phyloP scores from a whole-genome alignment of 2,888 invertebrate genomes.

The Anthrax anthrax region DNA sequence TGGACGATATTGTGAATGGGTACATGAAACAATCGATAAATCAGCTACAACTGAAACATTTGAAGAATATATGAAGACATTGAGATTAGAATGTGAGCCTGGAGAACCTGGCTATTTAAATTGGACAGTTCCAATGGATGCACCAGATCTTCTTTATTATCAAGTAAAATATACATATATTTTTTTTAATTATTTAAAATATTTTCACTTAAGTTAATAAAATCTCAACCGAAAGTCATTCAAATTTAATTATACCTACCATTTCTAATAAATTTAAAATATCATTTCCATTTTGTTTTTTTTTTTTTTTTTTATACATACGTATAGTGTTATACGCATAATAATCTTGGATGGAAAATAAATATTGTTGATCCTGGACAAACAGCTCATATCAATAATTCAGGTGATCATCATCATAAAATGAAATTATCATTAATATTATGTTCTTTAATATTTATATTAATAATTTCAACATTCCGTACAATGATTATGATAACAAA shows the following conservation, averaged over 20 bases:
- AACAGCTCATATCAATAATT: conserved; percentile 8
- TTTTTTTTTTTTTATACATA: background rate
- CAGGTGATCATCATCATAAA: background rate
- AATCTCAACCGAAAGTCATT: too few relatives aligned
- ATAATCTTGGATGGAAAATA: conserved; percentile 85
- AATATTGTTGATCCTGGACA: conserved; percentile 62
- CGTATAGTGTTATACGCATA: conserved; percentile 83
- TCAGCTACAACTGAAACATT: conserved; percentile 59
- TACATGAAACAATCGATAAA: conserved; percentile 62
- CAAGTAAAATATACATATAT: conserved; percentile 51
- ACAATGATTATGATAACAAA: conserved; percentile 24
- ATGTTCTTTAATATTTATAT: conserved; percentile 12
- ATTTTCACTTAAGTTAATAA: too few relatives aligned
- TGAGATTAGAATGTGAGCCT: conserved; percentile 58
- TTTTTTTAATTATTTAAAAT: too few relatives aligned
- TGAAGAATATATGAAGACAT: conserved; percentile 59
- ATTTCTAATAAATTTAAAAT: too few relatives aligned
- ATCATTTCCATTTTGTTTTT: background rate
- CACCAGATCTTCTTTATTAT: conserved; percentile 74
- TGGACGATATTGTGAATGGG: conserved; percentile 80
- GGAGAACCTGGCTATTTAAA: conserved; percentile 62
- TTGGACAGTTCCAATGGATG: conserved; percentile 76
- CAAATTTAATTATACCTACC: too few relatives aligned
- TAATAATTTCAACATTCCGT: conserved; percentile 20
- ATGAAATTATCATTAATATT: conserved; percentile 1